Percentiles rank a stretch among this genome's conserved stretches.
Conservation (phyloP, 2,797 vertebrate species). For the Phataginus tricuspis region DNA sequence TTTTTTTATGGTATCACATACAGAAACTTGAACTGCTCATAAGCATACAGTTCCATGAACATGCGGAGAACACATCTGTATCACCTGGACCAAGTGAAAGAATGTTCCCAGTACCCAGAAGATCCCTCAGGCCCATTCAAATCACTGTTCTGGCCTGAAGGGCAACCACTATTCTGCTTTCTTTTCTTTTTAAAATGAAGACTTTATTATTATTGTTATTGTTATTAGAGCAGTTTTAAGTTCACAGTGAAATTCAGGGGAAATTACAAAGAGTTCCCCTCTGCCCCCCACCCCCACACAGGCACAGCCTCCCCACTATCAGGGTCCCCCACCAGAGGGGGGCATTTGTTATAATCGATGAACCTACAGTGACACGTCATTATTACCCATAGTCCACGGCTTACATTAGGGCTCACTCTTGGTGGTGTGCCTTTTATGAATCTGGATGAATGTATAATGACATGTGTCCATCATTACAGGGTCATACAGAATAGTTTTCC, state of each 20-base stretch:
- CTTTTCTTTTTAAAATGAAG: neutral
- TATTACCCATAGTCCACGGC: neutral
- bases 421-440: neutral
- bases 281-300: accelerated
- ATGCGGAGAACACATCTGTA: neutral
- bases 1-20: accelerated
- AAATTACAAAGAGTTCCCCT: neutral
- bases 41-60: accelerated
- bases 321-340: too few relatives aligned
- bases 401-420: neutral
- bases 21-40: accelerated
- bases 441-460: neutral
- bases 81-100: neutral
- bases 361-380: neutral
- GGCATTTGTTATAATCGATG: neutral
- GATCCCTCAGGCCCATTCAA: neutral
- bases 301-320: neutral
- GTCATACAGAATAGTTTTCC: neutral
- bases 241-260: neutral
- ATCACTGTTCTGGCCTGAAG: accelerated
- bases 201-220: neutral
- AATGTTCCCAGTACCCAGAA: neutral
- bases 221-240: neutral
- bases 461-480: accelerated
- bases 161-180: neutral